Conservation (phyloP, 2,888 invertebrate species). For the Microdon myrmicae region DNA sequence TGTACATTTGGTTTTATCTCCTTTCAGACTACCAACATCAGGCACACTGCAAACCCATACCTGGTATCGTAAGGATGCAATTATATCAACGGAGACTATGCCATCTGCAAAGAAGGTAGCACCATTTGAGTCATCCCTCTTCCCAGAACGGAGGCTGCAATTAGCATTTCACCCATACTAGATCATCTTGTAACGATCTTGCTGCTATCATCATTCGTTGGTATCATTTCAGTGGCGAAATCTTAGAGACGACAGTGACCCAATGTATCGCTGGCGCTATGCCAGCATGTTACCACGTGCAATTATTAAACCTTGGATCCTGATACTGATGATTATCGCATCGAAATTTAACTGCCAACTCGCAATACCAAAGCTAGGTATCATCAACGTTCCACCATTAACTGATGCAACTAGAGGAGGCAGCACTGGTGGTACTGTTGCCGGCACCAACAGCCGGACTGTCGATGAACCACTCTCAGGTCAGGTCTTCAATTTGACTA, state of each 20-base stretch:
- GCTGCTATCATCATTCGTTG: slow-evolving; percentile 14
- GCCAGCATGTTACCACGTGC: slow-evolving; percentile 50
- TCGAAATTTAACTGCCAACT: slow-evolving; percentile 50
- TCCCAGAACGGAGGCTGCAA: slow-evolving; percentile 37
- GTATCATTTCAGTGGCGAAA: slow-evolving; percentile 25
- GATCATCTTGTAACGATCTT: slow-evolving; percentile 11
- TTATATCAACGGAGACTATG: slow-evolving; percentile 42
- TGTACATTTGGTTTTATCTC: slow-evolving; percentile 34
- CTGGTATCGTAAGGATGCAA: slow-evolving; percentile 28
- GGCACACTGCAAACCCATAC: too few relatives aligned
- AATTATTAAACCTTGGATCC: slow-evolving; percentile 42
- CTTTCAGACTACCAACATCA: slow-evolving; percentile 19
- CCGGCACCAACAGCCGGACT: slow-evolving; percentile 54
- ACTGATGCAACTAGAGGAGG: slow-evolving; percentile 10
- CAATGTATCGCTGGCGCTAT: slow-evolving; percentile 47
- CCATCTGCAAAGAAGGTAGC: slow-evolving; percentile 40
- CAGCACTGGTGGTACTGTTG: slow-evolving; percentile 8
- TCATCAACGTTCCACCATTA: slow-evolving; percentile 37
- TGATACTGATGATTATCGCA: slow-evolving; percentile 50
- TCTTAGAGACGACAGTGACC: slow-evolving; percentile 17
- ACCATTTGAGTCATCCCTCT: slow-evolving; percentile 43
- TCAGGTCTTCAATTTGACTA: slow-evolving; percentile 64
- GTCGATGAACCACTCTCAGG: slow-evolving; percentile 60
- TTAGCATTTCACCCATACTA: slow-evolving; percentile 45
- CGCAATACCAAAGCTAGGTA: slow-evolving; percentile 45